Percentiles rank a stretch among this genome's conserved stretches.
Conservation (phyloP, 1,140 invertebrate genomes). For the Penaeus chinensis region DNA sequence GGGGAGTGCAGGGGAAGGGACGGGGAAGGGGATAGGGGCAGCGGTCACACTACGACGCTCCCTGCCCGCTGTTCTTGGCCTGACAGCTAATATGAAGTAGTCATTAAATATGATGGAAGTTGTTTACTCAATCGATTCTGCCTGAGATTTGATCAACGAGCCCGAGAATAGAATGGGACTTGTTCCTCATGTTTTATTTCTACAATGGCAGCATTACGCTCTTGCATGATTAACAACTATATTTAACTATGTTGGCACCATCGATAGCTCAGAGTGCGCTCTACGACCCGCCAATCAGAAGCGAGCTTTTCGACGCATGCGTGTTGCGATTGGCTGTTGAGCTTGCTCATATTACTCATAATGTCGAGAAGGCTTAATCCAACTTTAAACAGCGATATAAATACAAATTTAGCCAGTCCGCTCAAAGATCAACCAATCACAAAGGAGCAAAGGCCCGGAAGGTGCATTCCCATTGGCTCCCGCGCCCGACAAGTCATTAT, state of each 20-base stretch:
- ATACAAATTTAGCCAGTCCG: conserved; percentile 44
- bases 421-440: conserved; percentile 52
- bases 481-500: conserved; percentile 49
- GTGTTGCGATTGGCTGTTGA: conserved; percentile 44
- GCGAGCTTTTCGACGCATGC: conserved; percentile 32
- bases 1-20: too few relatives aligned
- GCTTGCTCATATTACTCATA: conserved; percentile 52
- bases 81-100: conserved; percentile 55
- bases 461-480: conserved; percentile 41
- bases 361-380: conserved; percentile 54
- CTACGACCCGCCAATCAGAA: conserved; percentile 47
- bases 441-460: conserved; percentile 18
- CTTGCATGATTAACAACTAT: conserved; percentile 60
- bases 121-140: conserved; percentile 50
- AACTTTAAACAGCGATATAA: conserved; percentile 57
- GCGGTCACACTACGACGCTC: neutral
- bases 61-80: neutral
- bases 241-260: conserved; percentile 46
- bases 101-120: conserved; percentile 49
- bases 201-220: conserved; percentile 41
- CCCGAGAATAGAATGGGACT: conserved; percentile 40
- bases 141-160: conserved; percentile 48
- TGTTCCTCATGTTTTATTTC: conserved; percentile 49
- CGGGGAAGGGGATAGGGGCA: too few relatives aligned
- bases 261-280: conserved; percentile 42